phyloP scores from a whole-genome alignment of 1,140 invertebrate species.

The Portunus trituberculatus region DNA sequence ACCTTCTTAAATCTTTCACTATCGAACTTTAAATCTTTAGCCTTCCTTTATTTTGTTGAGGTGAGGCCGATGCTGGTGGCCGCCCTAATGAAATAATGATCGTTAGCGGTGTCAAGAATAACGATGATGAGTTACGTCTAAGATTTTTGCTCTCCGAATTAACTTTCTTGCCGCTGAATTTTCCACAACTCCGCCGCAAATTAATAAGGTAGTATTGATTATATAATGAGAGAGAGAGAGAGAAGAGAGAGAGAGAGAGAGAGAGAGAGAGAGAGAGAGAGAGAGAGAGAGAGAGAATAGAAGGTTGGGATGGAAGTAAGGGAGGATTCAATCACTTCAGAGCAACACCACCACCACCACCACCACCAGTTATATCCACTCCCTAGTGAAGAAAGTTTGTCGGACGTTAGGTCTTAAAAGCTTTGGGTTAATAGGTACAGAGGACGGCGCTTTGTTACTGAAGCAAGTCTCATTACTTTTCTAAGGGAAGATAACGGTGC shows the following conservation, averaged over 20 bases:
- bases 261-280: background rate
- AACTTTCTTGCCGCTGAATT: too few relatives aligned
- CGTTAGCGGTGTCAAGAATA: background rate
- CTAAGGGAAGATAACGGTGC: background rate
- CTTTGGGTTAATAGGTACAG: background rate
- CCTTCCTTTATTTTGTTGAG: too few relatives aligned
- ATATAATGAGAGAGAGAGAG: background rate
- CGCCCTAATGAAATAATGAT: background rate
- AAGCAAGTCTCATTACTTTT: background rate
- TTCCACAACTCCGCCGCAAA: too few relatives aligned
- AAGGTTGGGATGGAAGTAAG: background rate
- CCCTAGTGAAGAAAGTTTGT: background rate
- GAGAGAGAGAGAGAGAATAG: too few relatives aligned
- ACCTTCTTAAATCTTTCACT: background rate
- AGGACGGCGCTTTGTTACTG: background rate
- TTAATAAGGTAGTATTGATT: too few relatives aligned
- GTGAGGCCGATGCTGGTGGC: background rate
- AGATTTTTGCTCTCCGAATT: background rate
- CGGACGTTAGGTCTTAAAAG: background rate
- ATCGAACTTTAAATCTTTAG: background rate
- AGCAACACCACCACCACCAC: too few relatives aligned
- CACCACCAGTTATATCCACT: background rate
- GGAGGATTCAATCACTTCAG: background rate
- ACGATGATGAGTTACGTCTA: background rate
- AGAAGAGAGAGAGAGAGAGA: background rate